Base-by-base conservation (phyloP, 2,888 invertebrate species). In the Aproaerema taeniolella region DNA sequence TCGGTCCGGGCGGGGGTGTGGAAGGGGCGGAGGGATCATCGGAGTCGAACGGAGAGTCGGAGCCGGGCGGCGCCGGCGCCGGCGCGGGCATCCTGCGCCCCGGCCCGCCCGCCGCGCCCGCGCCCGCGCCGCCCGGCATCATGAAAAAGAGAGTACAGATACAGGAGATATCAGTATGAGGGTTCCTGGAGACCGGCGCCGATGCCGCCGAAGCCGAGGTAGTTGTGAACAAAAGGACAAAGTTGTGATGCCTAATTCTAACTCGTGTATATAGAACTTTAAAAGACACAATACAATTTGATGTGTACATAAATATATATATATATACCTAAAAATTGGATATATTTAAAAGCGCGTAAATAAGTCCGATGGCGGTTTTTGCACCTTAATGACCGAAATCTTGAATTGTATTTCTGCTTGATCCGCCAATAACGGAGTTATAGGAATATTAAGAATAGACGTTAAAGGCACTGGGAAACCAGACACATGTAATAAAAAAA, bases 131-230 rank as follows among this genome's bases (percentile, higher is more conserved):
- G 1, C 92, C 93, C 6, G 91, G 93, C 41, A 91, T 92, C 49
- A 91, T 92, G 88, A 95, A 95, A 81, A 95, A 95, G 80, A 90
- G 95, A 75, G 95, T 96, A 61, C 95, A 95, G 86, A 96, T 96
- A 73, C 95, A 95, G 79, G 95, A 96, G 79, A 96, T 96, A 86
- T 95, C 95, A 46, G 95, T 95, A 86, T 95, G 90, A 92, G 86
- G 73, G 65, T 83, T 77, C 53, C 71, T 80, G 43, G 75, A 78
- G 58, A 61, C 72, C 61, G 62, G 70, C 58, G 70, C n/a, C n/a
- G n/a, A n/a, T n/a, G n/a, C n/a, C 69, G 38, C 72, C 61, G 62
- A 70, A 58, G 70, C 70, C 39, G 82, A 79, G 61, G 67, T 85
- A 42, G 80, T 86, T 49, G 73, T 83, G 46, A 85, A 82, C 45